Percentiles rank a stretch among this genome's conserved stretches.
phyloP scores from a whole-genome alignment of 92 coral and sea anemone species.

The Isaurus tuberculatus region DNA sequence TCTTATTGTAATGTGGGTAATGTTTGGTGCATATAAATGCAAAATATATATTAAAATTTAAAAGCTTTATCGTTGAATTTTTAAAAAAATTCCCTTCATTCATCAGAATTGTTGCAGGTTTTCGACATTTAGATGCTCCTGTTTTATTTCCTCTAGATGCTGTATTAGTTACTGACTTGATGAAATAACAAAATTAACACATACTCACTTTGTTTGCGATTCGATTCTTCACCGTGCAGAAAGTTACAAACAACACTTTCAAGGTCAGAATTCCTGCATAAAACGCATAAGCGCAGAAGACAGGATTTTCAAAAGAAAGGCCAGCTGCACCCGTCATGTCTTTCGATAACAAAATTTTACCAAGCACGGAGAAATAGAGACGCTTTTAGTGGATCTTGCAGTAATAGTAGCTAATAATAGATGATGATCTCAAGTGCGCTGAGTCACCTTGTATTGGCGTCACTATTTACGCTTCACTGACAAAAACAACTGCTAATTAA shows the following conservation, averaged over 20 bases:
- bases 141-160: too few species aligned
- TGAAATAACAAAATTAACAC: neutral
- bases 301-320: conserved; percentile 31
- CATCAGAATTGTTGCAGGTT: too few species aligned
- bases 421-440: too few species aligned
- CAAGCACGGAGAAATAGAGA: neutral
- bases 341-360: neutral
- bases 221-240: conserved; percentile 21
- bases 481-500: too few species aligned
- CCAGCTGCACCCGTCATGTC: conserved; percentile 4
- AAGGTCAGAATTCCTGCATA: conserved; percentile 17
- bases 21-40: too few species aligned
- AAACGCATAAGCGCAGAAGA: conserved; percentile 31
- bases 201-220: conserved; percentile 18
- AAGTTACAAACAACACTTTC: conserved; percentile 5
- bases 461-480: too few species aligned
- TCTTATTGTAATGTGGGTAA: too few species aligned
- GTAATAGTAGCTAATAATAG: neutral
- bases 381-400: neutral
- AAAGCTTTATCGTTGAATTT: too few species aligned
- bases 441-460: too few species aligned
- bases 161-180: neutral
- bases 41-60: too few species aligned
- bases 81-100: too few species aligned
- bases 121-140: too few species aligned